Evolutionary conservation across 2,888 invertebrate species (phyloP), one percentile per base, ranked within the genome.

Genomic region (Lottia gigantea): DNA sequence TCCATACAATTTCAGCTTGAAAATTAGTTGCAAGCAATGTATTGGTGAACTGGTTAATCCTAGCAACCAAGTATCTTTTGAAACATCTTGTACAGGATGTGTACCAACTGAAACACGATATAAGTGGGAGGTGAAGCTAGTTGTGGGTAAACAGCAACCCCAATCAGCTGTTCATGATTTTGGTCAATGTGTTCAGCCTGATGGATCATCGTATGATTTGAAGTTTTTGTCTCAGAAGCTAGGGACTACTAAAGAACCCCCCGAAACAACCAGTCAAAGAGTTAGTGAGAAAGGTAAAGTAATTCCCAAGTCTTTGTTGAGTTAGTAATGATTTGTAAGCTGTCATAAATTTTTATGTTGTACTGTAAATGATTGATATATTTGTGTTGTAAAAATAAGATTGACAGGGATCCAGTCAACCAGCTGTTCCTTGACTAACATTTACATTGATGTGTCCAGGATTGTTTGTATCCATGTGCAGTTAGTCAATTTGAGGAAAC

Each of bases 1-100:
- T n/a, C 31, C 31, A 4, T 31, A 4, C 6, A 31, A 8, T 76
- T 77, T n/a, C 79, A 85, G 85, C 46, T 66, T 84, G 14, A 74
- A 71, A 19, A 73, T 85, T 8, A 65, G 75, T 4, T 83, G 82
- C 68, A 78, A 79, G 8, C 80, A 79, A 45, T 85, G 84, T 73
- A 68, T 73, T 7, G 64, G 72, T 6, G 75, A 75, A 6, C 73
- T 76, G 45, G 78, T 86, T 23, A 86, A 86, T 67, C 62, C 80
- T 11, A 78, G 86, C 71, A 73, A 81, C 66, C 79, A 81, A 61
- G 74, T 86, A 45, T 77, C 82, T 0, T 67, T 86, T 23, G 76
- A 77, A 47, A 79, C 82, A 2, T 75, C 74, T 1, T 85, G 84
- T 70, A 68, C 67, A 4, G 74, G 75, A 63, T 83, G 82, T 73